These are phyloP conservation scores for Drosophila repletoides DNA, from an alignment of 1,140 invertebrate genomes.

Conservation along the genomic window DNA sequence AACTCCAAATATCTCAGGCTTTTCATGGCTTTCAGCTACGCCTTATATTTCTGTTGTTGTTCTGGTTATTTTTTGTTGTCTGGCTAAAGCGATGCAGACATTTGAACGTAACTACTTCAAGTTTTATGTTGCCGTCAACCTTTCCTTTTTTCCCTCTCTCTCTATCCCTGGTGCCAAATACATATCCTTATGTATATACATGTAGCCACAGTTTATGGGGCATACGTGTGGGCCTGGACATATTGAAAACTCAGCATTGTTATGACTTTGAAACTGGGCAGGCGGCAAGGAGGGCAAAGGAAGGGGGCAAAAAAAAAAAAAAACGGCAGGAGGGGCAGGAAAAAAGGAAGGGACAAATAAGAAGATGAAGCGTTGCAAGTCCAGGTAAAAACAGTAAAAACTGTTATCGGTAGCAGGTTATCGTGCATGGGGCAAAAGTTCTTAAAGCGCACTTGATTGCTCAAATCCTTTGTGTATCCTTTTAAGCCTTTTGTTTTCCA, in stretches of 20 bases:
- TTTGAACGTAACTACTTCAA: constrained; percentile 71
- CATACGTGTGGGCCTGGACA: constrained; percentile 64
- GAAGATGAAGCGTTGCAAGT: constrained; percentile 25
- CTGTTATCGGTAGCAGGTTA: constrained; percentile 36
- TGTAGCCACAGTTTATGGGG: constrained; percentile 46
- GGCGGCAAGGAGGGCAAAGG: no score
- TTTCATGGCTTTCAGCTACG: constrained; percentile 26
- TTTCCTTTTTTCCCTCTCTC: constrained; percentile 18
- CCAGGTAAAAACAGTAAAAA: constrained; percentile 61
- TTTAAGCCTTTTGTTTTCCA: constrained; percentile 80
- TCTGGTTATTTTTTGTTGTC: constrained; percentile 49
- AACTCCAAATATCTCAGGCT: constrained; percentile 24
- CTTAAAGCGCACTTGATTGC: constrained; percentile 78
- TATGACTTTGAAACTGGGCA: constrained; percentile 66
- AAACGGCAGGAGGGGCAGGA: constrained; percentile 14
- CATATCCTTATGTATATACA: constrained; percentile 5
- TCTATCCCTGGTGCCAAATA: constrained; percentile 6
- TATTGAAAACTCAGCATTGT: constrained; percentile 77
- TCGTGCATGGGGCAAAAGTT: constrained; percentile 48
- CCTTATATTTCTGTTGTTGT: constrained; percentile 4
- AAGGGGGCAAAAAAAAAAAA: neutral
- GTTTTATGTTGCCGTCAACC: constrained; percentile 61
- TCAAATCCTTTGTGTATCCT: constrained; percentile 80
- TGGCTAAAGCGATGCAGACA: constrained; percentile 61
- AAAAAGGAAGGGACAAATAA: neutral